phyloP scores from a whole-genome alignment of 2,797 vertebrate genomes.

The Alosa sapidissima region DNA sequence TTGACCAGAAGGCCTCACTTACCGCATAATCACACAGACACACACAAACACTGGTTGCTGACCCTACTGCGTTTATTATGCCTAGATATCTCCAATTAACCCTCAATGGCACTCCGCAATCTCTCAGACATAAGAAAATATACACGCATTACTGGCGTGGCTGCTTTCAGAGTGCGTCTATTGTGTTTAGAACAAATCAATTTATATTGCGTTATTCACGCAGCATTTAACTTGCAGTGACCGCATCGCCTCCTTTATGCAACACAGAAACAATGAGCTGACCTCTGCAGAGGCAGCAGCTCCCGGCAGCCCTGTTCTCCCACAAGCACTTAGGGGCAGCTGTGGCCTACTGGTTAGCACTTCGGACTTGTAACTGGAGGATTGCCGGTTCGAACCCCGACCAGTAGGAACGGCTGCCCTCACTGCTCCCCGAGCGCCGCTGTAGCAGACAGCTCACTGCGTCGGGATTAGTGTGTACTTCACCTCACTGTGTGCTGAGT shows the following conservation, averaged over 20 bases:
- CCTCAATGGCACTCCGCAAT: background rate
- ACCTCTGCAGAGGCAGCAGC: background rate
- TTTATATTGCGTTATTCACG: background rate
- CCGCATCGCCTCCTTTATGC: background rate
- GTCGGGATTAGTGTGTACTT: too few species aligned
- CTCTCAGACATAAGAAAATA: background rate
- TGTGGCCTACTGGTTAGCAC: too few species aligned
- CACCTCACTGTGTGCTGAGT: too few species aligned
- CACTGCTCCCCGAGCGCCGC: too few species aligned
- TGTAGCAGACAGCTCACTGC: too few species aligned
- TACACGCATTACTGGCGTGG: background rate
- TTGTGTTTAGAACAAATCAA: slow-evolving; percentile 11
- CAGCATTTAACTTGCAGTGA: background rate
- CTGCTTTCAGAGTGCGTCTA: background rate
- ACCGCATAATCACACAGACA: background rate
- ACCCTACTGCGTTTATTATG: background rate
- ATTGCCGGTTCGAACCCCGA: too few species aligned
- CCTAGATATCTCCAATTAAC: background rate
- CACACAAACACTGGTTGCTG: background rate
- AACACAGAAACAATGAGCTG: background rate
- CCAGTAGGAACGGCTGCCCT: too few species aligned
- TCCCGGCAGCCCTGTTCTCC: background rate
- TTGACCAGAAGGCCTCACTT: too few species aligned
- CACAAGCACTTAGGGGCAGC: too few species aligned
- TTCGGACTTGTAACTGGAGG: too few species aligned